phyloP scores from a whole-genome alignment of 2,888 invertebrate species.

The Psylliodes chrysocephalus region DNA sequence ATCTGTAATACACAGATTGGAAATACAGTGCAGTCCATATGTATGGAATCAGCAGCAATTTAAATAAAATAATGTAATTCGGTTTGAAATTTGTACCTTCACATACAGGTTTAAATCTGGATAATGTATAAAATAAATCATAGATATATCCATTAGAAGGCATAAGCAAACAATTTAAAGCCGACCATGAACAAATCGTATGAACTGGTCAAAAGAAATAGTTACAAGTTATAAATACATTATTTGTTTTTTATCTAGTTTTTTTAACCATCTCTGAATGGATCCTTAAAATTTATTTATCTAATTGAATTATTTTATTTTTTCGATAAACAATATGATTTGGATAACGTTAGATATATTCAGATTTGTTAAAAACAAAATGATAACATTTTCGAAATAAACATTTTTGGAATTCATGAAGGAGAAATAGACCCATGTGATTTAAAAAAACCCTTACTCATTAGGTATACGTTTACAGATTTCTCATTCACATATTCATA shows the following conservation, averaged over 20 bases:
- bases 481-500: slow-evolving; percentile 8
- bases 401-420: background rate
- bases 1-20: no score
- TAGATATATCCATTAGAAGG: no score
- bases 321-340: background rate
- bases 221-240: slow-evolving; percentile 2
- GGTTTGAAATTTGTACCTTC: no score
- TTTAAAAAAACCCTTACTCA: background rate
- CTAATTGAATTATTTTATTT: slow-evolving; percentile 4
- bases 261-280: slow-evolving; percentile 6
- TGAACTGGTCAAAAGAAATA: slow-evolving; percentile 15
- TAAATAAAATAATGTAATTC: no score
- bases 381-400: background rate
- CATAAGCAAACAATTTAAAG: no score
- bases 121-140: no score
- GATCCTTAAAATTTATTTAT: background rate
- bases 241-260: background rate
- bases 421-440: background rate
- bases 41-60: no score
- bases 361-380: background rate
- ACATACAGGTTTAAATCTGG: no score
- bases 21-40: no score
- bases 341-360: background rate
- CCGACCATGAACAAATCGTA: background rate
- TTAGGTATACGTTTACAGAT: background rate